Conservation (phyloP, 2,797 vertebrate genomes). For the Labeo calbasu region DNA sequence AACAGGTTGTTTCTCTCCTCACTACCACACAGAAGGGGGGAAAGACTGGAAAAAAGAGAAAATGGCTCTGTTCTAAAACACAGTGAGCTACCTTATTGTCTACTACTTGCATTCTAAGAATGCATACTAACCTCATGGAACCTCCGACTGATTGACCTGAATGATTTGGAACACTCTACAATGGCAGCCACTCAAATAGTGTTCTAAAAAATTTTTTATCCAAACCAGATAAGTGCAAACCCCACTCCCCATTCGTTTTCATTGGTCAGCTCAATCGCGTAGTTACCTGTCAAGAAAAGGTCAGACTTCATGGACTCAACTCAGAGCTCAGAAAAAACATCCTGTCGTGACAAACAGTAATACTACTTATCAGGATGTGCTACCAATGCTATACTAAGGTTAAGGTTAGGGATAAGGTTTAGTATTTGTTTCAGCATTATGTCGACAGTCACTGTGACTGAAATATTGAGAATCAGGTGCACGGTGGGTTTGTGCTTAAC, state of each 20-base stretch:
- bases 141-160: neutral
- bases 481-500: too few species aligned
- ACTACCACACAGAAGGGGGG: neutral
- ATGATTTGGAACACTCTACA: neutral
- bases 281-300: conserved; percentile 6
- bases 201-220: neutral
- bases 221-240: neutral
- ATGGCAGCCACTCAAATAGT: neutral
- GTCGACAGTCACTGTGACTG: too few species aligned
- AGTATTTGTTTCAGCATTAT: too few species aligned
- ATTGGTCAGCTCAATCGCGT: neutral
- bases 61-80: neutral
- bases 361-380: neutral
- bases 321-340: neutral
- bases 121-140: neutral
- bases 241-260: neutral
- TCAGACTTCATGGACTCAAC: neutral
- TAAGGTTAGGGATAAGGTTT: neutral
- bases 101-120: neutral
- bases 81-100: neutral
- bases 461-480: too few species aligned
- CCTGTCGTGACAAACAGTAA: neutral
- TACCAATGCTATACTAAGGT: neutral
- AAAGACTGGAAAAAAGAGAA: neutral
- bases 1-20: neutral